These are phyloP conservation scores for Nothocercus nigrocapillus DNA, from an alignment of 2,113 vertebrate genomes.

Conservation along the genomic window DNA sequence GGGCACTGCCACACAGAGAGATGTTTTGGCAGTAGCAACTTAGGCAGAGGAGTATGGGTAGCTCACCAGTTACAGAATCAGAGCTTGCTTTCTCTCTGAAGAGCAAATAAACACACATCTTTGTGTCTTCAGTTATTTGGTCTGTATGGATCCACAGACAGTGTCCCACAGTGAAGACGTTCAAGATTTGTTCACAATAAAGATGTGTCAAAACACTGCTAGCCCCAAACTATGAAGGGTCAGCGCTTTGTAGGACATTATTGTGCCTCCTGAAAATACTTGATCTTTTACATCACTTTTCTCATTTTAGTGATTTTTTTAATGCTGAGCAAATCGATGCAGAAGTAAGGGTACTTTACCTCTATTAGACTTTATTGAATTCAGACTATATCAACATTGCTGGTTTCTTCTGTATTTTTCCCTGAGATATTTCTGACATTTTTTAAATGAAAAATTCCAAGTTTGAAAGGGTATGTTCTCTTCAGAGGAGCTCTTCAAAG, in stretches of 20 bases:
- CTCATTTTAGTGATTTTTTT: constrained; percentile 8
- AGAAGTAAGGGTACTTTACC: neutral
- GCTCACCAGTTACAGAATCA: neutral
- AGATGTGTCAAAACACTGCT: neutral
- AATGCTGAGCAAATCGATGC: neutral
- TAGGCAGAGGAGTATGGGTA: neutral
- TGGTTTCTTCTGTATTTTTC: constrained; percentile 30
- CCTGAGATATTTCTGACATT: constrained; percentile 53
- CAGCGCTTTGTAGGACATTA: neutral
- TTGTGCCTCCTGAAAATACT: neutral
- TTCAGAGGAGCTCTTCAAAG: constrained; percentile 58
- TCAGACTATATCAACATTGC: neutral
- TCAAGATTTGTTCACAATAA: neutral
- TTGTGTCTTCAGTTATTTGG: neutral
- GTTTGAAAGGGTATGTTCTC: constrained; percentile 63
- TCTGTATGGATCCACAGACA: neutral
- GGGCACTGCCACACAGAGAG: neutral
- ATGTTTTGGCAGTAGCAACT: neutral
- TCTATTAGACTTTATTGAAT: neutral
- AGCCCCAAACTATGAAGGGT: neutral
- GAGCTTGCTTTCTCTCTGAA: neutral
- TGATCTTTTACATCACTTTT: neutral
- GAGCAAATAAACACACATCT: neutral
- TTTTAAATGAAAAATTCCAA: constrained; percentile 36
- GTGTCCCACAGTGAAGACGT: neutral